phyloP scores from a whole-genome alignment of 2,113 vertebrate species.

The Archilochus colubris region DNA sequence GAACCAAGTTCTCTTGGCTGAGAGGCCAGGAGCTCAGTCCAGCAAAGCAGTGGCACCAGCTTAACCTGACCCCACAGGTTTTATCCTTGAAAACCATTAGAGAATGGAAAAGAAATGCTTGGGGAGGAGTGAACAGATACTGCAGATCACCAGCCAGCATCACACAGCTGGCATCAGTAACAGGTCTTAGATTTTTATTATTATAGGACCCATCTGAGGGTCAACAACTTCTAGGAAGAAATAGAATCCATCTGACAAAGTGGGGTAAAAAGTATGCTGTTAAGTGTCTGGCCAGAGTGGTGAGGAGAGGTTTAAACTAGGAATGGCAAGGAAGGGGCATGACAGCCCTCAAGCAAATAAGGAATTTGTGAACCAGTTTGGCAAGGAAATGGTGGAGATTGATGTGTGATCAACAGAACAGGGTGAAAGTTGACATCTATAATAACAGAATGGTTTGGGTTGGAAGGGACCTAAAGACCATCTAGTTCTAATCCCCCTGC shows the following conservation, averaged over 20 bases:
- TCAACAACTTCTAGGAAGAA: not conserved
- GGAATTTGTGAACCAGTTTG: not conserved
- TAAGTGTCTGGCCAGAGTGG: accelerated
- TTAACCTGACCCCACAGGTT: not conserved
- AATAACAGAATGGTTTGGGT: too few relatives aligned
- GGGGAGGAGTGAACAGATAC: not conserved
- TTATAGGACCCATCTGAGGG: not conserved
- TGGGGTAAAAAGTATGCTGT: not conserved
- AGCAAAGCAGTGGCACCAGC: not conserved
- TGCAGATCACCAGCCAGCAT: not conserved
- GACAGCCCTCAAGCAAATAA: accelerated
- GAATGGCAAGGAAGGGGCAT: not conserved
- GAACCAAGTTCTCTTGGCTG: not conserved
- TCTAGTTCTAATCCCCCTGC: too few relatives aligned
- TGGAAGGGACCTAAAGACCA: too few relatives aligned
- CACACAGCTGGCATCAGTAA: not conserved
- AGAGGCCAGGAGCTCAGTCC: not conserved
- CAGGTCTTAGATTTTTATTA: not conserved
- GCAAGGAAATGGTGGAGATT: not conserved
- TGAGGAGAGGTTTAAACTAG: not conserved
- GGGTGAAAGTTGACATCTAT: not conserved
- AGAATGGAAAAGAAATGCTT: not conserved
- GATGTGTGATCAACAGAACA: not conserved
- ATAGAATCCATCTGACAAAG: not conserved
- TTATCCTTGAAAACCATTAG: not conserved